Percentiles rank a stretch among this genome's conserved stretches.
These are phyloP conservation scores for Clivina fossor DNA, from an alignment of 2,888 invertebrate genomes.

Conservation along the genomic window DNA sequence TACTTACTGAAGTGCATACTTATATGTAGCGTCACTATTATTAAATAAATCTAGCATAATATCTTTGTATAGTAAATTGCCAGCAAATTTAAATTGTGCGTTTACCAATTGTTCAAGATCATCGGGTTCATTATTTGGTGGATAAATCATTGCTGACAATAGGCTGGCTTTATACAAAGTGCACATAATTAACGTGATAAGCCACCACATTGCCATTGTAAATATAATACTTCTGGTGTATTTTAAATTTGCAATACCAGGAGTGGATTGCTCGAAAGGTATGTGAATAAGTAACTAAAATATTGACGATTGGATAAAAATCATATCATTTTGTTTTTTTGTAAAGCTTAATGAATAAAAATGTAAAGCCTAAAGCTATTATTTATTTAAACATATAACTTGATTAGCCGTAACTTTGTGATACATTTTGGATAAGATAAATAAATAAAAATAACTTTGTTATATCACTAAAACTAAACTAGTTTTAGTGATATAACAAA, in stretches of 20 bases:
- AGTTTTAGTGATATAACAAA: too few species aligned
- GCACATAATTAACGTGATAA: conserved; percentile 28
- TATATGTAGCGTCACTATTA: conserved; percentile 26
- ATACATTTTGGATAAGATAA: too few species aligned
- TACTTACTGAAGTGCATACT: conserved; percentile 30
- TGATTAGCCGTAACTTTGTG: too few species aligned
- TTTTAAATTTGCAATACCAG: not conserved
- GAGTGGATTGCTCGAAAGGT: conserved; percentile 18
- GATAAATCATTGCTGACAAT: conserved; percentile 32
- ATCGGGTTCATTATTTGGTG: conserved; percentile 35
- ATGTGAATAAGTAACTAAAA: conserved; percentile 22
- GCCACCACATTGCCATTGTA: conserved; percentile 30
- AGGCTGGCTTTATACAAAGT: conserved; percentile 36
- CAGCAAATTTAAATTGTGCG: conserved; percentile 27
- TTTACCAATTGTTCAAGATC: conserved; percentile 28
- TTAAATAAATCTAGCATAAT: conserved; percentile 25
- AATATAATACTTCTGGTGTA: conserved; percentile 1
- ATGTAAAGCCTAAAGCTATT: too few species aligned
- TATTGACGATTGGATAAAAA: too few species aligned
- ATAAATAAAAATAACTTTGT: too few species aligned
- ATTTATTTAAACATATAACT: too few species aligned
- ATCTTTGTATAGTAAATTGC: conserved; percentile 34
- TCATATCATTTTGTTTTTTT: too few species aligned
- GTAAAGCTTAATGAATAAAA: too few species aligned
- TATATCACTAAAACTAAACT: too few species aligned